Evolutionary conservation across 1,140 invertebrate genomes (phyloP), one percentile per base, ranked within the genome.

Genomic region (Ptiloglossa arizonensis): DNA sequence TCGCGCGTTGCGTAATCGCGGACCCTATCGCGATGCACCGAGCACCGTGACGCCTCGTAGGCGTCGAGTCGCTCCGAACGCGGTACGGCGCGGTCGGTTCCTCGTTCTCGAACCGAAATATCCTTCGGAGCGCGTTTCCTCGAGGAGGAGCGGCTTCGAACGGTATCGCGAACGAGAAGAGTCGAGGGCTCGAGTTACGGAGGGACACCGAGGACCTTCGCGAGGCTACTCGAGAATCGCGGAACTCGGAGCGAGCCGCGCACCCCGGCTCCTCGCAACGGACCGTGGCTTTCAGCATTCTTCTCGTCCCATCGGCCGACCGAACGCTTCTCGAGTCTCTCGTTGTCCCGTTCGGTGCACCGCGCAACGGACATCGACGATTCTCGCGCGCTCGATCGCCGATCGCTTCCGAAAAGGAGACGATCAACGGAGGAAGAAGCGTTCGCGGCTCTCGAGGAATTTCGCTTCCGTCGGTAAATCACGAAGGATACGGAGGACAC

Each of bases 1-100:
- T 72, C 59, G 38, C 44, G 27, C 5, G 59, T 86, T 86, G 54
- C 82, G 74, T 86, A 68, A 82, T 24, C 66, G n/a, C 35, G 24
- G 17, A 19, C 19, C 46, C 27, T 57, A 54, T 41, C 62, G 52
- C 48, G 41, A 54, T 74, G 57, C 67, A 70, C 32, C 44, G 24
- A n/a, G 48, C 44, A 27, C 29, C 32, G n/a, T 44, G 15, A 41
- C 63, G 32, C 38, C n/a, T 19, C n/a, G n/a, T n/a, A n/a, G n/a
- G n/a, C n/a, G n/a, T n/a, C n/a, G n/a, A n/a, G n/a, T n/a, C n/a
- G n/a, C n/a, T n/a, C n/a, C n/a, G n/a, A n/a, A n/a, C n/a, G n/a
- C n/a, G n/a, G 17, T 22, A 9, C 41, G n/a, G 35, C 17, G 13
- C 13, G 9, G 44, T 24, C 27, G 69, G 19, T 50, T 73, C 17